Percentiles rank a stretch among this genome's conserved stretches.
Conservation (phyloP, 1,140 invertebrate species). For the Drosophila arizonae region DNA sequence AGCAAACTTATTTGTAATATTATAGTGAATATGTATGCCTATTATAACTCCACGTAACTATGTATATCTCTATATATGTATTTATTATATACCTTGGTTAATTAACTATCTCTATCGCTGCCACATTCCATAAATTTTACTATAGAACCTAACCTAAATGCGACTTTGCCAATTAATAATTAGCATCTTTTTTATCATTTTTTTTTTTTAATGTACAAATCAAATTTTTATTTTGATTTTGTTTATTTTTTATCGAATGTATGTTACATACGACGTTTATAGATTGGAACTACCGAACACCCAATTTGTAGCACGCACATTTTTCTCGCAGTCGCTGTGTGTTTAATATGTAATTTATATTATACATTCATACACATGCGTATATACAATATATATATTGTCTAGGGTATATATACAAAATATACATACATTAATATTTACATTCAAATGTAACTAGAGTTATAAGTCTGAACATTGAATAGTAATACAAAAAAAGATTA, state of each 20-base stretch:
- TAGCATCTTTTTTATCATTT: not conserved
- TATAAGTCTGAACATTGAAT: conserved; percentile 77
- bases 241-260: conserved; percentile 6
- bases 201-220: not conserved
- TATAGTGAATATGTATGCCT: conserved; percentile 15
- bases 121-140: conserved; percentile 54
- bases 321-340: conserved; percentile 11
- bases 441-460: conserved; percentile 76
- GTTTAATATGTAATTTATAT: conserved; percentile 29
- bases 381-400: conserved; percentile 27
- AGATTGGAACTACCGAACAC: not conserved
- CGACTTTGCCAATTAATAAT: conserved; percentile 12
- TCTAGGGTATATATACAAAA: conserved; percentile 27
- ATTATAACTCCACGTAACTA: not conserved
- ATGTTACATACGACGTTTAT: conserved; percentile 6
- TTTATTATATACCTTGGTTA: conserved; percentile 31
- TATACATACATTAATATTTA: conserved; percentile 47
- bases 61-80: conserved; percentile 25
- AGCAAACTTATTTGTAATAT: conserved; percentile 32
- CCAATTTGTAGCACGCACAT: conserved; percentile 5
- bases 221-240: not conserved
- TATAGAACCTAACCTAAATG: conserved; percentile 25
- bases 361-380: conserved; percentile 37
- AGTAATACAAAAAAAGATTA: conserved; percentile 48
- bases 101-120: conserved; percentile 44